phyloP scores from a whole-genome alignment of 2,113 vertebrate genomes.

The Danionella cerebrum region DNA sequence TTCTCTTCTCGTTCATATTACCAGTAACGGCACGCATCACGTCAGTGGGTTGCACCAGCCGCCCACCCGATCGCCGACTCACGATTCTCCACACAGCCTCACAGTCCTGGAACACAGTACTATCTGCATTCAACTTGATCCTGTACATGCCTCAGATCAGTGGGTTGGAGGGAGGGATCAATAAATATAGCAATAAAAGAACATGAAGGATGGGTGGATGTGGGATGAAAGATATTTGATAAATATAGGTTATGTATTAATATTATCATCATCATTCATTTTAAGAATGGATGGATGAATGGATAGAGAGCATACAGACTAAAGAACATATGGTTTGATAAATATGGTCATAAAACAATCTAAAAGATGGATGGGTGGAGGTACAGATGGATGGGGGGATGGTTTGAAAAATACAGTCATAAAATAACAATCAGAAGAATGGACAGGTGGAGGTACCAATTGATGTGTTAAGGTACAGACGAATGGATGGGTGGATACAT shows the following conservation, averaged over 20 bases:
- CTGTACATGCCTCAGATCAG: not conserved
- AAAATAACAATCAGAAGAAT: not conserved
- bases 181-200: not conserved
- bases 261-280: too few species aligned
- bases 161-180: not conserved
- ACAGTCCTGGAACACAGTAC: constrained; percentile 58
- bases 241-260: too few species aligned
- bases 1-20: constrained; percentile 77
- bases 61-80: constrained; percentile 37
- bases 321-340: not conserved
- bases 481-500: too few species aligned
- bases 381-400: not conserved
- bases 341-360: not conserved
- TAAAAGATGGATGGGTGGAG: not conserved
- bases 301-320: not conserved
- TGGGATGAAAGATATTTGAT: not conserved
- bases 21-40: constrained; percentile 62
- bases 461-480: too few species aligned
- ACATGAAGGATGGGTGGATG: not conserved
- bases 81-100: constrained; percentile 63
- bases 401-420: too few species aligned
- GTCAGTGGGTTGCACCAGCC: constrained; percentile 56
- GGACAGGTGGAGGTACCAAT: not conserved
- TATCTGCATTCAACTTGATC: not conserved
- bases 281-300: not conserved